Percentiles rank a stretch among this genome's conserved stretches.
These are phyloP conservation scores for Phortica magna DNA, from an alignment of 2,888 invertebrate genomes.

Conservation along the genomic window DNA sequence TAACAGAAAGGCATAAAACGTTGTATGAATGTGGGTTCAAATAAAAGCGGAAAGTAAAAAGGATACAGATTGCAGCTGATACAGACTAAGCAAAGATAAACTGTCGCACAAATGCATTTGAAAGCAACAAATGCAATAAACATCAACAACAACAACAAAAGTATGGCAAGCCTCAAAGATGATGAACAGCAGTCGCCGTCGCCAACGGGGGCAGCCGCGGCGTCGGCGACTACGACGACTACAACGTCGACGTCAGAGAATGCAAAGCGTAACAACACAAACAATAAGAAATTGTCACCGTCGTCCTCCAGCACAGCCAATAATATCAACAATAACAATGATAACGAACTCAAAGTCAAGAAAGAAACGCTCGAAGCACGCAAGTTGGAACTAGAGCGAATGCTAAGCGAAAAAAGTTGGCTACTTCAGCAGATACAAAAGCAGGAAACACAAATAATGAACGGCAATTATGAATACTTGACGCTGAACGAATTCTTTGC, in stretches of 20 bases:
- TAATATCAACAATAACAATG: conserved; percentile 52
- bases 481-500: conserved; percentile 72
- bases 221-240: background rate
- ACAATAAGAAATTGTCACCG: conserved; percentile 21
- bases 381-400: conserved; percentile 73
- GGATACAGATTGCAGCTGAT: conserved; percentile 20
- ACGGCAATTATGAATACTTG: conserved; percentile 73
- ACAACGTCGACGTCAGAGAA: background rate
- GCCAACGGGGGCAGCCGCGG: background rate
- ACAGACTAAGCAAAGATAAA: background rate
- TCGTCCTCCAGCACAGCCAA: conserved; percentile 45
- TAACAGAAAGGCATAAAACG: conserved; percentile 13
- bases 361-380: conserved; percentile 73
- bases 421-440: conserved; percentile 76
- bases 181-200: conserved; percentile 54
- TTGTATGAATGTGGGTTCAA: conserved; percentile 36
- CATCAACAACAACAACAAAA: conserved; percentile 52
- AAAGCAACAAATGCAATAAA: conserved; percentile 51
- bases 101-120: conserved; percentile 63
- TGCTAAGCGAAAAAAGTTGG: conserved; percentile 77
- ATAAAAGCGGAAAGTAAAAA: background rate
- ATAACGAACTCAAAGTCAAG: conserved; percentile 59
- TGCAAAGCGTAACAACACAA: conserved; percentile 31
- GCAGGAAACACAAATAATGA: conserved; percentile 75
- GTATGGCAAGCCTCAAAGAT: conserved; percentile 68